Conservation (phyloP, 37 sponge, comb jelly and placozoan genomes). For the Aphrocallistes beatrix region DNA sequence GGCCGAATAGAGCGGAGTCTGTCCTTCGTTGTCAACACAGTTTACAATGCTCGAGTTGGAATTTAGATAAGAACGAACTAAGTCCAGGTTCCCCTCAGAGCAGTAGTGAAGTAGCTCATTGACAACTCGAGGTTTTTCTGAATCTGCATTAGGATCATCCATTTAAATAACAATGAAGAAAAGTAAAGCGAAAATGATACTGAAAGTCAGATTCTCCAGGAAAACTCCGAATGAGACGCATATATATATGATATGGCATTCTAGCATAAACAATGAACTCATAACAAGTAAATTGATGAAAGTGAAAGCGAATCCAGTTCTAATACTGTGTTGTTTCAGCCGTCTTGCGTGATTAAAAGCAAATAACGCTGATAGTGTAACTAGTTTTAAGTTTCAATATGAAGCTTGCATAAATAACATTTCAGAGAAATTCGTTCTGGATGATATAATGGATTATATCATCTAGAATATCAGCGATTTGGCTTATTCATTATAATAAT, state of each 20-base stretch:
- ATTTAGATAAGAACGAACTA: background rate
- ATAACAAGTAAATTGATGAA: background rate
- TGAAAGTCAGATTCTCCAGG: background rate
- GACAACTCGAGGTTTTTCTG: background rate
- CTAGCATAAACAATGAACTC: background rate
- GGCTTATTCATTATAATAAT: too few species aligned
- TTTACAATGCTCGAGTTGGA: background rate
- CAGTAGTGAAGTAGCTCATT: background rate
- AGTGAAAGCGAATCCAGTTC: slow-evolving; percentile 3
- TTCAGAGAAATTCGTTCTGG: too few species aligned
- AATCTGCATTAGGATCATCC: background rate
- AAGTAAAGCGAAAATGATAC: background rate
- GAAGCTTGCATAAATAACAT: too few species aligned
- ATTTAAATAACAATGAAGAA: background rate
- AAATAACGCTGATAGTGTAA: too few species aligned
- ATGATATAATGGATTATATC: too few species aligned
- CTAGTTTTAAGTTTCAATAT: too few species aligned
- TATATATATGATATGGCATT: background rate
- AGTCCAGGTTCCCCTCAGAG: background rate
- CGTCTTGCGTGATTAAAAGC: too few species aligned
- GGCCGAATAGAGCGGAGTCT: background rate
- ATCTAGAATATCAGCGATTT: too few species aligned
- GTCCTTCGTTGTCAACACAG: slow-evolving; percentile 1
- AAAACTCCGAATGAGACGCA: background rate
- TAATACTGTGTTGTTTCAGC: too few species aligned